Conservation (phyloP, 2,888 invertebrate genomes). For the Dolichomitus sp. region DNA sequence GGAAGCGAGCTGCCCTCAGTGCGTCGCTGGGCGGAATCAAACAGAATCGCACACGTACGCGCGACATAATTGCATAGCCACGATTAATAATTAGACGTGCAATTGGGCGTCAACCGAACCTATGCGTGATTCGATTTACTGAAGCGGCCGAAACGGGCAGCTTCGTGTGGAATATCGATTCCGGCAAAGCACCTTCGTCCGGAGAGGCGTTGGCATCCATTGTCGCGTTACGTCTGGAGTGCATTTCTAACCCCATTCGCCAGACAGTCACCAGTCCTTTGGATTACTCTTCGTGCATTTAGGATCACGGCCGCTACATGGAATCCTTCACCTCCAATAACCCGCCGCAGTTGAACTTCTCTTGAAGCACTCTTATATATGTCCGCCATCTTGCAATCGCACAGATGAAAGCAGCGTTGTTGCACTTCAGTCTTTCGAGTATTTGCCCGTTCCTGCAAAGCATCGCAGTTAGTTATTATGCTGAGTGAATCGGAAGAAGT, state of each 20-base stretch:
- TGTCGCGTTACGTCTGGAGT: conserved; percentile 31
- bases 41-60: conserved; percentile 74
- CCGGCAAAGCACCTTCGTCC: conserved; percentile 61
- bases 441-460: not conserved
- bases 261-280: not conserved
- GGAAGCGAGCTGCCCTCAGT: conserved; percentile 24
- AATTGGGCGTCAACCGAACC: conserved; percentile 81
- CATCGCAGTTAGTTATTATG: not conserved
- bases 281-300: not conserved
- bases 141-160: conserved; percentile 65
- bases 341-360: conserved; percentile 12
- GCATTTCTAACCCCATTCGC: conserved; percentile 7
- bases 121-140: conserved; percentile 83
- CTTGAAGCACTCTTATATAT: not conserved
- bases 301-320: not conserved
- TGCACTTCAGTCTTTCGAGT: not conserved
- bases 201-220: conserved; percentile 32
- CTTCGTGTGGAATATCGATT: conserved; percentile 78
- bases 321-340: conserved; percentile 8
- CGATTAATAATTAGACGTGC: conserved; percentile 84
- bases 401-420: not conserved
- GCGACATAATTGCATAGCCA: conserved; percentile 81
- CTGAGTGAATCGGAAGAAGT: not conserved
- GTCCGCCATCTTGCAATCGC: not conserved
- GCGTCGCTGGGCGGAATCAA: conserved; percentile 71